phyloP scores from a whole-genome alignment of 2,113 vertebrate genomes.

The Mungos mungo region DNA sequence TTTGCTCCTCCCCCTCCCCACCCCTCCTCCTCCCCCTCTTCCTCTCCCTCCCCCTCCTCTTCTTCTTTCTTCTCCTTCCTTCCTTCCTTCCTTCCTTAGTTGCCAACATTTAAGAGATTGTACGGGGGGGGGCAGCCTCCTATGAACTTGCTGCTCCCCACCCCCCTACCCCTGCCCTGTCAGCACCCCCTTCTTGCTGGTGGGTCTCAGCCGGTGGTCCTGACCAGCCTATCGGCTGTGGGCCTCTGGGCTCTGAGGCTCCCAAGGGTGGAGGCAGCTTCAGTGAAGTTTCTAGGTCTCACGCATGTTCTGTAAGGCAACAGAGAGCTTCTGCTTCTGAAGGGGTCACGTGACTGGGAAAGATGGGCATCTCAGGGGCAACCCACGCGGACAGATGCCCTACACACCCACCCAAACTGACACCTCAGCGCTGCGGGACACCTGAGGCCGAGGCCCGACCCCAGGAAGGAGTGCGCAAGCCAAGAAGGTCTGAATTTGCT shows the following conservation, averaged over 20 bases:
- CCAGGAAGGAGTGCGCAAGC: not conserved
- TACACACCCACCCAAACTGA: not conserved
- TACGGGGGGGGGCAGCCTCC: not conserved
- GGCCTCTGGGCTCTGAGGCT: not conserved
- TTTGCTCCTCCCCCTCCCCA: too few species aligned
- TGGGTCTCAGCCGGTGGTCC: not conserved
- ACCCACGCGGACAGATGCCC: not conserved
- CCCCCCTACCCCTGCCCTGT: too few species aligned
- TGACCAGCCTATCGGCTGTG: not conserved
- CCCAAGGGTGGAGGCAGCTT: not conserved
- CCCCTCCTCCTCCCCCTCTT: too few species aligned
- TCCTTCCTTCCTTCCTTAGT: not conserved
- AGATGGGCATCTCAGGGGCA: not conserved
- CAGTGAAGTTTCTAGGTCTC: too few species aligned
- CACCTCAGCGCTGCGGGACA: not conserved
- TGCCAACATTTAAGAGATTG: not conserved
- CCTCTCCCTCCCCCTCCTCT: too few species aligned
- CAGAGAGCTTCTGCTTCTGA: not conserved
- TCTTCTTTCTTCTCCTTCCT: not conserved
- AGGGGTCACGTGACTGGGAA: not conserved
- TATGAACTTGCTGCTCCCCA: accelerated
- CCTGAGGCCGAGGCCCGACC: not conserved
- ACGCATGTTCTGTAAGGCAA: not conserved
- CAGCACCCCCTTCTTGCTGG: not conserved
- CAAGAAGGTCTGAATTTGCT: not conserved